Percentiles rank a stretch among this genome's conserved stretches.
Evolutionary conservation across 37 sponge, comb jelly and placozoan genomes (phyloP).

Genomic region (Hormiphora californensis): DNA sequence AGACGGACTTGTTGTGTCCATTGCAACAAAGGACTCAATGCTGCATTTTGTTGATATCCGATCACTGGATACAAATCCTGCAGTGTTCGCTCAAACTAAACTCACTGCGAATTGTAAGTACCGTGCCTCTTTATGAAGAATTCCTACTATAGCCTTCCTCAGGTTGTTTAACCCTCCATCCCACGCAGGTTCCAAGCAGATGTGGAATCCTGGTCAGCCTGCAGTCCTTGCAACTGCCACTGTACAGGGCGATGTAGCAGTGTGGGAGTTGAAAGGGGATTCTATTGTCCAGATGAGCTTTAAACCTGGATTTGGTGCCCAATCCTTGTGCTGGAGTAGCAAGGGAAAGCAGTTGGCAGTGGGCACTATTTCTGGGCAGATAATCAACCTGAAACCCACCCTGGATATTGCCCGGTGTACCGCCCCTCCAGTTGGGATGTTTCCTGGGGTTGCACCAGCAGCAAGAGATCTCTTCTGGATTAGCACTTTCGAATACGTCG

Average conservation of each 20-base stretch:
- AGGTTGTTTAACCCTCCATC: too few species aligned
- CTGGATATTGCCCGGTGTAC: slow-evolving; percentile 33
- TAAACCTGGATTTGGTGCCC: slow-evolving; percentile 34
- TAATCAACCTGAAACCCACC: slow-evolving; percentile 45
- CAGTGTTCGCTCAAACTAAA: slow-evolving; percentile 12
- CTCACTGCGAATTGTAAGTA: slow-evolving; percentile 19
- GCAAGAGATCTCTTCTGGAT: slow-evolving; percentile 37
- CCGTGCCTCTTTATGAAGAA: too few species aligned
- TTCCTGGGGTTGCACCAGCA: background rate
- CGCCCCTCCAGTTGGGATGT: background rate
- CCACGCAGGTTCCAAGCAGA: background rate
- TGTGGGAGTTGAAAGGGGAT: slow-evolving; percentile 27
- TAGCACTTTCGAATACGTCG: slow-evolving; percentile 39
- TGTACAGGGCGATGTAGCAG: background rate
- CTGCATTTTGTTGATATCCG: slow-evolving; percentile 14
- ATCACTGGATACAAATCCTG: background rate
- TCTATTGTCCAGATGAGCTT: background rate
- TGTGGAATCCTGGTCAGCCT: slow-evolving; percentile 35
- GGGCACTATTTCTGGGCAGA: slow-evolving; percentile 14
- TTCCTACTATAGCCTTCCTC: too few species aligned
- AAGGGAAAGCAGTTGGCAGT: slow-evolving; percentile 51
- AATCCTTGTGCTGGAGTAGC: slow-evolving; percentile 20
- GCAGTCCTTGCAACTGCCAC: slow-evolving; percentile 29
- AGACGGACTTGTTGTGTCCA: background rate
- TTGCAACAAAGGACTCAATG: background rate